Evolutionary conservation across 2,797 vertebrate species (phyloP).

Genomic region (Sebastes minor): DNA sequence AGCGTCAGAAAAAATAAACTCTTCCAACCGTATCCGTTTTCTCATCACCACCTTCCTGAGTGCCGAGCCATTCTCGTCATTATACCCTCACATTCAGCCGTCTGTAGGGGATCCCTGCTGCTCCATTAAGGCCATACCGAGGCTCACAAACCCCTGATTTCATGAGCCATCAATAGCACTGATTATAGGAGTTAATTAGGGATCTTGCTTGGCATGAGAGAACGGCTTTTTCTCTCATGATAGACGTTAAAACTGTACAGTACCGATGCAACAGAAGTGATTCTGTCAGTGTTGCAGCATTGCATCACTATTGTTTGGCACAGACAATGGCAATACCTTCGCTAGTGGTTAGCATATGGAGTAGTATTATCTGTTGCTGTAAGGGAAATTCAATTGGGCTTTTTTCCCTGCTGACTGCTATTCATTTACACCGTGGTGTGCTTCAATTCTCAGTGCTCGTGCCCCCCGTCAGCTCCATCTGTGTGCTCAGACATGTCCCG

Average conservation of each 20-base stretch:
- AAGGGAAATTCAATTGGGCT: conserved; percentile 25
- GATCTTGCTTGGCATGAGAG: conserved; percentile 35
- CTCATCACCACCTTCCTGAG: conserved; percentile 61
- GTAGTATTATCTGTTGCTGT: conserved; percentile 31
- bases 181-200: conserved; percentile 75
- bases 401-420: conserved; percentile 32
- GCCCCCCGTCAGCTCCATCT: conserved; percentile 66
- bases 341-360: conserved; percentile 22
- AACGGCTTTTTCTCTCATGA: conserved; percentile 44
- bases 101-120: conserved; percentile 63
- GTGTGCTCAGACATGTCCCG: conserved; percentile 54
- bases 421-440: conserved; percentile 49
- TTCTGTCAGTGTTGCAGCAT: conserved; percentile 25
- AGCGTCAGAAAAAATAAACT: conserved; percentile 55
- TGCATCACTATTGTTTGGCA: conserved; percentile 43
- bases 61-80: conserved; percentile 55
- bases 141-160: conserved; percentile 63
- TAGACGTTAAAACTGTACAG: conserved; percentile 34
- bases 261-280: conserved; percentile 45
- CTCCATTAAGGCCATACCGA: conserved; percentile 60
- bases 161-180: conserved; percentile 63
- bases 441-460: conserved; percentile 38
- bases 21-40: conserved; percentile 60
- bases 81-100: conserved; percentile 52
- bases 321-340: conserved; percentile 15